Evolutionary conservation across 2,888 invertebrate genomes (phyloP), one percentile per base, ranked within the genome.

Genomic region (Pristionchus arcanus): DNA sequence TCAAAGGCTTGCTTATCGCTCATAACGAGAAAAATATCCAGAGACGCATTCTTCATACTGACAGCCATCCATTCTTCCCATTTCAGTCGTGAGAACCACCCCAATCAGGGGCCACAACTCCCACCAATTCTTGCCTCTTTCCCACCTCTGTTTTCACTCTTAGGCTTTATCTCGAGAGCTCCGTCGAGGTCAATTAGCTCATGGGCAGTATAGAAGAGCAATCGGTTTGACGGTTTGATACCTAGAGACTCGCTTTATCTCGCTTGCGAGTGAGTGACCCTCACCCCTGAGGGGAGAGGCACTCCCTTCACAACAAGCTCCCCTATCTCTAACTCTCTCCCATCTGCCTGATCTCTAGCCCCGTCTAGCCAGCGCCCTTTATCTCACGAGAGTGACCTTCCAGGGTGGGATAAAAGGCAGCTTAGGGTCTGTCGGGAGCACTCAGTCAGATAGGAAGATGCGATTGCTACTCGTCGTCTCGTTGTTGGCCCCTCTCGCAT

Each of bases 351-450:
- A 25, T 49, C 16, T 49, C 84, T 84, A 31, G 84, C 28, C 59
- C 55, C 0, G 37, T 31, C 31, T 53, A 31, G 7, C 59, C 37
- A 21, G 16, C 21, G 13, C 68, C 87, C 68, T 49, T 87, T 87
- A 63, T 87, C 87, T 49, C 42, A 21, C 87, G 66, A 28, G 84
- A 55, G 34, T 85, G 84, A 85, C 84, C 84, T 85, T 85, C 55
- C 28, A 7, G 28, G 55, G 59, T 59, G 59, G 59, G 21, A 55
- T 31, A 28, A 85, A 59, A 49, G 37, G 84, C 84, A 55, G 84
- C 55, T 85, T 31, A 28, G 31, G 66, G 68, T n/a, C 42, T 68
- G 49, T 68, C 49, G 63, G 21, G 77, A 77, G 74, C 74, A 16
- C 19, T 25, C 28, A 25, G 34, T 31, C 25, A 16, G 3, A 21